Evolutionary conservation across 2,888 invertebrate genomes (phyloP).

Genomic region (Homarus gammarus): DNA sequence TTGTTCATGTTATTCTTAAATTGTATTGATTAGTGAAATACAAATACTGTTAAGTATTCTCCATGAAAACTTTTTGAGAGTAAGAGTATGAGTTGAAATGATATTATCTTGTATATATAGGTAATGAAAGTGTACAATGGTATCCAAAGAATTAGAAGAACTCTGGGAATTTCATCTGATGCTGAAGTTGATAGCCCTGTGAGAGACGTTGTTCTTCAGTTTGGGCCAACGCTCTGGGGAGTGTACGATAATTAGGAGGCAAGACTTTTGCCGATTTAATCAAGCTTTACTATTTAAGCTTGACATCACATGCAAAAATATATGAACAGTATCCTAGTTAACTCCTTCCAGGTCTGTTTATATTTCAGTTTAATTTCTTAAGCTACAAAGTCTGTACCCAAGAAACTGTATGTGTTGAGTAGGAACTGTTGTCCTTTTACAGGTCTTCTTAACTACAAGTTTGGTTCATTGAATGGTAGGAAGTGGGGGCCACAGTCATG

Average conservation of each 20-base stretch:
- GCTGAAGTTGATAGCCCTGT: not conserved
- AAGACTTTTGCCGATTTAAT: no score
- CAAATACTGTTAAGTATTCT: no score
- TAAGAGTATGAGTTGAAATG: no score
- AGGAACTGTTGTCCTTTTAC: no score
- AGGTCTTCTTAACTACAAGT: no score
- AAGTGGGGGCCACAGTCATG: no score
- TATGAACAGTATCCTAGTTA: not conserved
- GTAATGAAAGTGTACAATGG: not conserved
- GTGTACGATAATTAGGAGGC: not conserved
- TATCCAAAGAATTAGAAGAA: conserved; percentile 15
- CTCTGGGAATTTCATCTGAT: not conserved
- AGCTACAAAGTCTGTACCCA: not conserved
- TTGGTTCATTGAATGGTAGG: no score
- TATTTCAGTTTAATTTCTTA: not conserved
- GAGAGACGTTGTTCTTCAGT: not conserved
- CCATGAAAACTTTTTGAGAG: no score
- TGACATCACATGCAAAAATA: not conserved
- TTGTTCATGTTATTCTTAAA: no score
- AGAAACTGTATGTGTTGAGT: no score
- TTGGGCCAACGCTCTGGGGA: not conserved
- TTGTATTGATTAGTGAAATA: no score
- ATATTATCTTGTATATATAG: no score
- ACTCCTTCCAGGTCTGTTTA: not conserved
- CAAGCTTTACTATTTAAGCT: not conserved